A percentile compares a stretch with the other conserved stretches of the same genome.
Evolutionary conservation across 2,888 invertebrate species (phyloP).

Genomic region (Eurytoma californica): DNA sequence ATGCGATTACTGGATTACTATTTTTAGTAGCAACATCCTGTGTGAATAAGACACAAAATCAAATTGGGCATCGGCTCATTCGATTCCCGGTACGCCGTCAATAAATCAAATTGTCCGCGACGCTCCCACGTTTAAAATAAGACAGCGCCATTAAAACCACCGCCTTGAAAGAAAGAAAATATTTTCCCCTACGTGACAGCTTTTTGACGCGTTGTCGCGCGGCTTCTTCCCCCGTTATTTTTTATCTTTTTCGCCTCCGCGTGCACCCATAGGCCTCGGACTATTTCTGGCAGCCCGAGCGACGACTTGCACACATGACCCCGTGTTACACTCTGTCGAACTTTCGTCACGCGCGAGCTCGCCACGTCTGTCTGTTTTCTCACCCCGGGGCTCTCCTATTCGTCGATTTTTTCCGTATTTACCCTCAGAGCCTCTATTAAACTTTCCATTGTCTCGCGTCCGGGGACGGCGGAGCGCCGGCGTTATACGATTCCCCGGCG

Average conservation of each 20-base stretch:
- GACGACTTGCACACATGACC: neutral
- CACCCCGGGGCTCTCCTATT: neutral
- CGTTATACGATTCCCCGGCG: too few relatives aligned
- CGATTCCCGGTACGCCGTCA: neutral
- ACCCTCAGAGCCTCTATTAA: too few relatives aligned
- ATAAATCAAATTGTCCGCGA: neutral
- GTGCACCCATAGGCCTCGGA: too few relatives aligned
- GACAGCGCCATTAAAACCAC: conserved; percentile 22
- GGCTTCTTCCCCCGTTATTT: conserved; percentile 41
- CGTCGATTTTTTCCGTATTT: too few relatives aligned
- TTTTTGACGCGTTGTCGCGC: conserved; percentile 36
- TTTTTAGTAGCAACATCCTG: too few relatives aligned
- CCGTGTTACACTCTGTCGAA: conserved; percentile 22
- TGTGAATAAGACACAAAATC: too few relatives aligned
- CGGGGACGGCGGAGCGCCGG: too few relatives aligned
- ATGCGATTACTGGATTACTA: too few relatives aligned
- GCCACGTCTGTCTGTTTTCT: neutral
- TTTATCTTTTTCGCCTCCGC: conserved; percentile 29
- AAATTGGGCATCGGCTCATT: too few relatives aligned
- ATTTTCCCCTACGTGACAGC: conserved; percentile 30
- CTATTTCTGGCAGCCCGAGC: conserved; percentile 17
- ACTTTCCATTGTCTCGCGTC: too few relatives aligned
- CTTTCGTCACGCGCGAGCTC: neutral
- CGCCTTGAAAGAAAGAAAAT: conserved; percentile 30
- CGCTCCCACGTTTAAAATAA: conserved; percentile 16